Base-by-base conservation (phyloP, 2,888 invertebrate species). In the Liodrosophila aerea region DNA sequence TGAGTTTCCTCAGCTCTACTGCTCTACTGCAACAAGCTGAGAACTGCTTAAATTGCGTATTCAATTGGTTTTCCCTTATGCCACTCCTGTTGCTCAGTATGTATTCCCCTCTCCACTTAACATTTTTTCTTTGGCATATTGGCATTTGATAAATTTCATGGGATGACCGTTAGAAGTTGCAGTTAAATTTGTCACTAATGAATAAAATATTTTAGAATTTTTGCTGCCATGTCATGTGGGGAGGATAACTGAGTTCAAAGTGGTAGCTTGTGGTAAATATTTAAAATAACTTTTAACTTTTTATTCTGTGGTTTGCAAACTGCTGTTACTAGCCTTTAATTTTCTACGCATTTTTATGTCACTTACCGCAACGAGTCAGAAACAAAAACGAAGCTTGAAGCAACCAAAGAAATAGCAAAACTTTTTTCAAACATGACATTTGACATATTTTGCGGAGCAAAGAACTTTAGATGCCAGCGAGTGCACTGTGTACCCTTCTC, bases 401-500 rank as follows among this genome's bases (percentile, higher is more conserved):
- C 34, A 40, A 16, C 52, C 37, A 50, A 61, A 57, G 60, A 65
- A 50, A 50, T 44, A 50, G 33, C 47, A 53, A 41, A 46, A 53
- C 18, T 40, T 67, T 62, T 63, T 61, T 51, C 44, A 60, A 64
- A 50, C 65, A 71, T 58, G 73, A 73, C 85, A 71, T 78, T 76
- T 81, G 76, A 81, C 83, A 81, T 85, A 78, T 69, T 81, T 78
- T 65, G 63, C 67, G 47, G 69, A 63, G 68, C 54, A 59, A 65
- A 64, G 69, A 57, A 61, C 60, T 76, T 83, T 57, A 64, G 74
- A 64, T 53, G 58, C 63, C 60, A 64, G 53, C 74, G 22, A 22
- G 5, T 22, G 67, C 77, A 70, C 59, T 73, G 59, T 53, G 45
- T 73, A 85, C 85, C 85, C 81, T 85, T 81, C 80, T 85, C 81